These are phyloP conservation scores for Mormyrus lacerda DNA, from an alignment of 2,113 vertebrate species.

Conservation along the genomic window DNA sequence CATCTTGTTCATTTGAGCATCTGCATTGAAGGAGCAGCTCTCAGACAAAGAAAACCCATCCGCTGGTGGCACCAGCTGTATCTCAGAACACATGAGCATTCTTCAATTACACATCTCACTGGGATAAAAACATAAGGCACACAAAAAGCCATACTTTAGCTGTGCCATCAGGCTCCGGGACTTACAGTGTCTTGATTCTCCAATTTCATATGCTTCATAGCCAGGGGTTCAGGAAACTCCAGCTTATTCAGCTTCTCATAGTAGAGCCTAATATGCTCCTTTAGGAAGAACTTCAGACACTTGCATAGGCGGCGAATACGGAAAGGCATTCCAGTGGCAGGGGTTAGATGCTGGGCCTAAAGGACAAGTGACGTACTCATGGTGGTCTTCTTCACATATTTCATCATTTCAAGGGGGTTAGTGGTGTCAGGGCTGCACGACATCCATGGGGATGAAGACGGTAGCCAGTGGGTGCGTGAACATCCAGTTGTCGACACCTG, in stretches of 20 bases:
- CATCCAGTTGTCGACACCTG: conserved; percentile 83
- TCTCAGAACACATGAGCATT: neutral
- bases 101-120: neutral
- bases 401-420: conserved; percentile 86
- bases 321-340: neutral
- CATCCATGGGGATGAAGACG: conserved; percentile 87
- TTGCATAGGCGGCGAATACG: conserved; percentile 42
- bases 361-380: conserved; percentile 53
- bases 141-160: too few species aligned
- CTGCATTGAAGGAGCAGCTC: conserved; percentile 31
- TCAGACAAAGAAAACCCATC: conserved; percentile 33
- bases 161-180: too few species aligned
- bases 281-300: conserved; percentile 88
- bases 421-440: conserved; percentile 74
- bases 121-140: too few species aligned
- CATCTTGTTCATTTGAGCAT: conserved; percentile 57
- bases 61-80: conserved; percentile 21
- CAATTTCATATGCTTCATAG: conserved; percentile 73
- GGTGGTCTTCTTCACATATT: conserved; percentile 83
- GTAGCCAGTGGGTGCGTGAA: conserved; percentile 79
- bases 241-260: conserved; percentile 90
- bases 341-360: neutral
- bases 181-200: conserved; percentile 73
- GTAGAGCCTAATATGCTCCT: conserved; percentile 83
- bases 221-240: conserved; percentile 72